phyloP scores from a whole-genome alignment of 2,113 vertebrate genomes.

The Ellobius talpinus region DNA sequence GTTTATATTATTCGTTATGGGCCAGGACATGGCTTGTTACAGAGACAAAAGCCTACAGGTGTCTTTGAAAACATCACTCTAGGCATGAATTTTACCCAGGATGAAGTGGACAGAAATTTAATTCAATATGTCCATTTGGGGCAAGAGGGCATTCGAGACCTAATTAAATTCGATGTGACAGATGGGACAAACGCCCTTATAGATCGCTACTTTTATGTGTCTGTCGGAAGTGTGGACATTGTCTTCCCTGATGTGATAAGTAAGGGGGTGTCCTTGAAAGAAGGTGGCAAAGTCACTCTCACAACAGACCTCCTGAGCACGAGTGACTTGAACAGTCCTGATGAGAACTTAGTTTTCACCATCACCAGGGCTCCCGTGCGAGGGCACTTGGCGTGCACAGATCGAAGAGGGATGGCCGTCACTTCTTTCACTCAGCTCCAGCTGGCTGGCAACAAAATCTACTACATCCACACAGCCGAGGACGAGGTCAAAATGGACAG shows the following conservation, averaged over 20 bases:
- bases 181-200: slow-evolving; percentile 96
- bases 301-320: slow-evolving; percentile 98
- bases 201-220: slow-evolving; percentile 97
- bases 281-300: slow-evolving; percentile 95
- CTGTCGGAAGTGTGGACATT: slow-evolving; percentile 93
- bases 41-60: slow-evolving; percentile 86
- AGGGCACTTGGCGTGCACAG: slow-evolving; percentile 96
- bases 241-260: slow-evolving; percentile 96
- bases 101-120: slow-evolving; percentile 92
- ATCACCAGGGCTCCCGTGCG: slow-evolving; percentile 94
- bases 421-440: slow-evolving; percentile 96
- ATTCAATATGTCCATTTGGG: slow-evolving; percentile 93
- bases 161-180: slow-evolving; percentile 98
- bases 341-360: slow-evolving; percentile 96
- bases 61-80: slow-evolving; percentile 91
- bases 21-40: slow-evolving; percentile 93
- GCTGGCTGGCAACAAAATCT: slow-evolving; percentile 96
- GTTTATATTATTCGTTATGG: slow-evolving; percentile 93
- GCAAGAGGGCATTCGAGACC: slow-evolving; percentile 93
- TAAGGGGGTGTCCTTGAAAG: slow-evolving; percentile 96
- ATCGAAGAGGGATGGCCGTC: slow-evolving; percentile 91
- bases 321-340: slow-evolving; percentile 96
- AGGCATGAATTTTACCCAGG: slow-evolving; percentile 97
- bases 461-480: slow-evolving; percentile 96
- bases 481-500: slow-evolving; percentile 98